Percentiles rank a stretch among this genome's conserved stretches.
Evolutionary conservation across 2,113 vertebrate genomes (phyloP).

Genomic region (Pristiophorus japonicus): DNA sequence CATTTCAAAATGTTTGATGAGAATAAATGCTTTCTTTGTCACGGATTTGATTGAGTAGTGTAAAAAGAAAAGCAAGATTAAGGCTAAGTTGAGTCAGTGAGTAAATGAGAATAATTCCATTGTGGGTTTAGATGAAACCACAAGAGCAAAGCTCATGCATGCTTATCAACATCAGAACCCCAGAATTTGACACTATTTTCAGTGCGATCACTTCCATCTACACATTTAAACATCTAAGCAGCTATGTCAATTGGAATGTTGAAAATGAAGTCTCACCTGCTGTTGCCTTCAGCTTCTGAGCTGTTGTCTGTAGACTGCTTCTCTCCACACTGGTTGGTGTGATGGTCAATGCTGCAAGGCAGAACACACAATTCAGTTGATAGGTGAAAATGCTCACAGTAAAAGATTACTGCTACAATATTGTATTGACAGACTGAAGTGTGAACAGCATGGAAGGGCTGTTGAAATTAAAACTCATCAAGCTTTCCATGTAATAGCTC

Average conservation of each 20-base stretch:
- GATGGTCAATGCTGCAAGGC: conserved; percentile 2
- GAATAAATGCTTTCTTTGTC: background rate
- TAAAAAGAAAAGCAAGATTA: background rate
- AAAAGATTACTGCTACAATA: background rate
- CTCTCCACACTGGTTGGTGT: background rate
- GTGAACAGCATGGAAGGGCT: background rate
- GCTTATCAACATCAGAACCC: background rate
- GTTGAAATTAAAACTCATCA: background rate
- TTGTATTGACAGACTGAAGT: background rate
- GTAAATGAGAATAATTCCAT: background rate
- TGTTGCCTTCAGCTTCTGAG: background rate
- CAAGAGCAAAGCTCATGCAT: background rate
- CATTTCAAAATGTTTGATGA: background rate
- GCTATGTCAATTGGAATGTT: background rate
- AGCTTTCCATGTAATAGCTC: background rate
- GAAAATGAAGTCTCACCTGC: background rate
- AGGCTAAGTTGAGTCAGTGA: background rate
- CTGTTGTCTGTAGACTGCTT: background rate
- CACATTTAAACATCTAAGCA: background rate
- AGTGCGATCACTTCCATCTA: background rate
- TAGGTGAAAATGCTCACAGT: background rate
- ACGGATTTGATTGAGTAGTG: background rate
- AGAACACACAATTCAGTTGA: background rate
- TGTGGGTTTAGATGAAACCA: background rate
- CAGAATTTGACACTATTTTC: background rate